Conservation (phyloP, 2,113 vertebrate species). For the Megalops atlanticus region DNA sequence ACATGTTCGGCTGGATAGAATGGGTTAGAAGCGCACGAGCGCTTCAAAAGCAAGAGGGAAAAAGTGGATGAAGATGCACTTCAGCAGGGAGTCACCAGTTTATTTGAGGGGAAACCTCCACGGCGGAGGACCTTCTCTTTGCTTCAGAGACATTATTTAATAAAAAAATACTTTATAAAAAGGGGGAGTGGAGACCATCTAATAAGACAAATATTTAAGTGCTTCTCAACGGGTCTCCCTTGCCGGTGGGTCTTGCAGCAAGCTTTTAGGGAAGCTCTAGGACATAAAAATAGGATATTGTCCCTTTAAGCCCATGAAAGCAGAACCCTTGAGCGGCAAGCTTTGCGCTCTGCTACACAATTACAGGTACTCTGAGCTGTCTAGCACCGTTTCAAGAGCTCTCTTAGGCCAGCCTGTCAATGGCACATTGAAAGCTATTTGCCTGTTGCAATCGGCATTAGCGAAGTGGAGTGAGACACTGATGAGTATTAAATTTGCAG, state of each 20-base stretch:
- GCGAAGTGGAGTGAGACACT: constrained; percentile 81
- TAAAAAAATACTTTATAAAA: neutral
- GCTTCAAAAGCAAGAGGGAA: neutral
- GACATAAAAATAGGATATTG: constrained; percentile 77
- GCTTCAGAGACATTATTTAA: neutral
- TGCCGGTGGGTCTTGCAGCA: constrained; percentile 44
- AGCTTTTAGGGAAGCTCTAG: constrained; percentile 59
- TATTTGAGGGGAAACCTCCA: neutral
- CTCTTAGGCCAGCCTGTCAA: constrained; percentile 82
- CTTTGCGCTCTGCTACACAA: constrained; percentile 87
- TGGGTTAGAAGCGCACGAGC: neutral
- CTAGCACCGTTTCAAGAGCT: constrained; percentile 86
- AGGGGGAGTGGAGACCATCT: neutral
- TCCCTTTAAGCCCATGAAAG: constrained; percentile 88
- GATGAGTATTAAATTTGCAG: constrained; percentile 84
- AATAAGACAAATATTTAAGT: neutral
- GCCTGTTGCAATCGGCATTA: constrained; percentile 86
- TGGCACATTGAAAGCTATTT: constrained; percentile 91
- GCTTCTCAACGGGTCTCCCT: constrained; percentile 51
- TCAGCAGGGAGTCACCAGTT: neutral
- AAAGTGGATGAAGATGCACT: neutral
- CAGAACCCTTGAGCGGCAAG: constrained; percentile 81
- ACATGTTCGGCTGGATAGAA: neutral
- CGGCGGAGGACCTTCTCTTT: neutral
- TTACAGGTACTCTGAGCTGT: constrained; percentile 90